phyloP scores from a whole-genome alignment of 2,797 vertebrate genomes.

The Semotilus atromaculatus region DNA sequence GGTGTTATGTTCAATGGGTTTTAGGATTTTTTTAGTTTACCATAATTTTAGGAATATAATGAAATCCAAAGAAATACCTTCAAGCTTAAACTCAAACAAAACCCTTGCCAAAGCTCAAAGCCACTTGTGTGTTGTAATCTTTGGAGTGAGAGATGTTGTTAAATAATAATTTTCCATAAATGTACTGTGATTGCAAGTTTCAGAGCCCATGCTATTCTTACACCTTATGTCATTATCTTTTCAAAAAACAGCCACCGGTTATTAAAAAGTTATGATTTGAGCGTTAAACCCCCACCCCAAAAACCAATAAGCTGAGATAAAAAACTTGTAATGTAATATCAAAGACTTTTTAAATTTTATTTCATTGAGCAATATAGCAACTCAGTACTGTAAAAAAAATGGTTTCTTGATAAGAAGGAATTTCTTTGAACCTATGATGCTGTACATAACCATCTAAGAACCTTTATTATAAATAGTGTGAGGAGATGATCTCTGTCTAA shows the following conservation, averaged over 20 bases:
- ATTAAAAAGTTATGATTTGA: neutral
- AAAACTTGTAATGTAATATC: neutral
- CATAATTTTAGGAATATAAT: neutral
- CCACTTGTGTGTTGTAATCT: neutral
- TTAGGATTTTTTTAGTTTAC: neutral
- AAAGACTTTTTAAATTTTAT: neutral
- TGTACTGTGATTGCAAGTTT: slow-evolving; percentile 1
- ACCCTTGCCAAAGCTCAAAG: no score
- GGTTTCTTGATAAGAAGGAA: neutral
- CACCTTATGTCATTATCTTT: neutral
- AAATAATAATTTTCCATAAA: neutral
- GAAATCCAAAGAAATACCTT: neutral
- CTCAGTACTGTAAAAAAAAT: neutral
- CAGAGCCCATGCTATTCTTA: neutral
- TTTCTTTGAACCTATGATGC: neutral
- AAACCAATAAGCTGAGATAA: neutral
- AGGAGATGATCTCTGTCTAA: neutral
- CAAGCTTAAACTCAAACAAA: neutral
- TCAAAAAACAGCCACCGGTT: neutral
- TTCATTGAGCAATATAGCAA: neutral
- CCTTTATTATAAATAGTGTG: neutral
- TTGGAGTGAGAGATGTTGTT: neutral
- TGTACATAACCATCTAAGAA: neutral
- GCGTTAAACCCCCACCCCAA: no score
- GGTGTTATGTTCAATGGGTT: neutral